Conservation (phyloP, 2,888 invertebrate genomes). For the Griposia aprilina region DNA sequence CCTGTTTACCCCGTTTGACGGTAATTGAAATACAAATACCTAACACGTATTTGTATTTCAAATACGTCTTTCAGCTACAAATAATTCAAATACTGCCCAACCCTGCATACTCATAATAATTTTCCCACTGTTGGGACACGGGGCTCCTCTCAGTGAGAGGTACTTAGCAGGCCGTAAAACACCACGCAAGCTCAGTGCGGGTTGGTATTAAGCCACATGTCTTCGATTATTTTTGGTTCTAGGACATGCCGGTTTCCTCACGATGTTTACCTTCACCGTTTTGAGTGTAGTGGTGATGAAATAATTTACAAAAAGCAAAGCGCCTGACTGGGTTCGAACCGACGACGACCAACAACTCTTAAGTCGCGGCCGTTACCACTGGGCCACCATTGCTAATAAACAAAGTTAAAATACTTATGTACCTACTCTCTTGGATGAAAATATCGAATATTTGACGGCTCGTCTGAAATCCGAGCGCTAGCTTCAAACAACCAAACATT, state of each 20-base stretch:
- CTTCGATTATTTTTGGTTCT: not conserved
- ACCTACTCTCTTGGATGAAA: not conserved
- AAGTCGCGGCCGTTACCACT: not conserved
- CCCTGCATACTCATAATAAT: too few species aligned
- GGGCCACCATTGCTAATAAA: not conserved
- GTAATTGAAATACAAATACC: too few species aligned
- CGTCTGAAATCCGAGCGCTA: constrained; percentile 55
- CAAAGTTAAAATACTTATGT: not conserved
- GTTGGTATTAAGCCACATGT: not conserved
- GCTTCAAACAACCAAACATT: constrained; percentile 62
- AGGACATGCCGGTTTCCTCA: not conserved
- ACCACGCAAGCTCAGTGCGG: not conserved
- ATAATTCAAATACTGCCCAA: not conserved
- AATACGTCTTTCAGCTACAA: too few species aligned
- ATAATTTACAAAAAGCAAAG: not conserved
- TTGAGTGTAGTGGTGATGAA: not conserved
- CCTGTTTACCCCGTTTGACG: too few species aligned
- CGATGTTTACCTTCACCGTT: not conserved
- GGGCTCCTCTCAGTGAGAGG: too few species aligned
- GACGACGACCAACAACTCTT: not conserved
- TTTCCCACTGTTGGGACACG: not conserved
- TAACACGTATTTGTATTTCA: too few species aligned
- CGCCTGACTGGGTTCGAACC: not conserved
- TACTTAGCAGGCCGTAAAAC: too few species aligned
- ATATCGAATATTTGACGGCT: constrained; percentile 37